Percentiles rank a stretch among this genome's conserved stretches.
Evolutionary conservation across 2,113 vertebrate species (phyloP).

Genomic region (Dipodomys merriami): DNA sequence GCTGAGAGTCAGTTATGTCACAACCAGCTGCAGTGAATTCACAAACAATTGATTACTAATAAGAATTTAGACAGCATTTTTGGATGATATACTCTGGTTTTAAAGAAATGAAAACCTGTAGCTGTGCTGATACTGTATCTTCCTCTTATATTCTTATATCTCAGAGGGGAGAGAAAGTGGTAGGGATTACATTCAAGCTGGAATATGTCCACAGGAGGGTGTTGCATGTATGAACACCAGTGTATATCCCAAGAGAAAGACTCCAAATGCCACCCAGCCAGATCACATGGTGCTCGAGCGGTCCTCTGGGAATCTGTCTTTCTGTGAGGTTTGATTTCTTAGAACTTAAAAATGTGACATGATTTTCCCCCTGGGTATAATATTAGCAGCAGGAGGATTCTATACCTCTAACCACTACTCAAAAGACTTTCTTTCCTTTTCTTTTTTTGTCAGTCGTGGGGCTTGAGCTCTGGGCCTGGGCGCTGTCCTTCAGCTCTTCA

Average conservation of each 20-base stretch:
- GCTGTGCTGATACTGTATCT: not conserved
- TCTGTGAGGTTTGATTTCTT: not conserved
- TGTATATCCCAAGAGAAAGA: not conserved
- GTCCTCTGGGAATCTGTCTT: too few species aligned
- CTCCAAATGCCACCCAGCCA: not conserved
- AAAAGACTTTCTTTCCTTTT: not conserved
- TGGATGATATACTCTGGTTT: slow-evolving; percentile 2
- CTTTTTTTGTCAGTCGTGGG: not conserved
- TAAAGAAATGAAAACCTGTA: not conserved
- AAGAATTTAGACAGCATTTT: not conserved
- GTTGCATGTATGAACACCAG: not conserved
- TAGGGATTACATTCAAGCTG: not conserved
- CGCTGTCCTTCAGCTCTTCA: too few species aligned
- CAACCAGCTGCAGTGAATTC: not conserved
- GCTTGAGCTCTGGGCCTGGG: too few species aligned
- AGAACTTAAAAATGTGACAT: not conserved
- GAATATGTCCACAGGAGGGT: not conserved
- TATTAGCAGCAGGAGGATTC: not conserved
- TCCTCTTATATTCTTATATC: not conserved
- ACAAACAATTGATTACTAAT: not conserved
- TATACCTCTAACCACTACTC: not conserved
- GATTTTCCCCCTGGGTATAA: not conserved
- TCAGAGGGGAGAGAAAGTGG: not conserved
- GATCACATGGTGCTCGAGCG: not conserved
- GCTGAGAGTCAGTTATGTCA: not conserved